phyloP scores from a whole-genome alignment of 2,113 vertebrate species.

The Chlorocebus sabaeus region DNA sequence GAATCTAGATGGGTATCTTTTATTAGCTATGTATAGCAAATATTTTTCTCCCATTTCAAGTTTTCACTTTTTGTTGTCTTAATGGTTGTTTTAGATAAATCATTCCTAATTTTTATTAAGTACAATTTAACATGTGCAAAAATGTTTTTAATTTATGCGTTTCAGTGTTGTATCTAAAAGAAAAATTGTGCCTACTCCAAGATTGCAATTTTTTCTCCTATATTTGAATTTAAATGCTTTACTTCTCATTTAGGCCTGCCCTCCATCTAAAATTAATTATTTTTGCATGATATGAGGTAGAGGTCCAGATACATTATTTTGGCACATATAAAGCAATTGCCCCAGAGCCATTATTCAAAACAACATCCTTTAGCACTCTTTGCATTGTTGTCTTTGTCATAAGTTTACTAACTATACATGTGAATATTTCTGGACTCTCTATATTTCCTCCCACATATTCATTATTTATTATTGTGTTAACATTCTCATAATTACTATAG shows the following conservation, averaged over 20 bases:
- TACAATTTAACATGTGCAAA: neutral
- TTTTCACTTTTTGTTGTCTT: neutral
- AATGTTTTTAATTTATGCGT: neutral
- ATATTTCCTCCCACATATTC: neutral
- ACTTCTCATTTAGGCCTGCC: neutral
- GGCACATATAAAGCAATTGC: neutral
- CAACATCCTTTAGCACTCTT: neutral
- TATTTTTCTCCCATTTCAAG: neutral
- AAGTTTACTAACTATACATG: neutral
- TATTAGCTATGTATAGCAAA: neutral
- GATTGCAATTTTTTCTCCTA: neutral
- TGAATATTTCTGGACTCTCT: neutral
- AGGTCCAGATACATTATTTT: neutral
- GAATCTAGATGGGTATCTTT: neutral
- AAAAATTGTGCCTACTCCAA: neutral
- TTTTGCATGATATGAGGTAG: neutral
- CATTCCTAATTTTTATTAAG: neutral
- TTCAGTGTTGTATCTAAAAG: neutral
- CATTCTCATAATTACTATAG: neutral
- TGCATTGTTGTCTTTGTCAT: neutral
- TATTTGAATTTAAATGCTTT: neutral
- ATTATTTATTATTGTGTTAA: neutral
- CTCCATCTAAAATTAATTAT: neutral
- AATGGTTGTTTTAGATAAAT: neutral
- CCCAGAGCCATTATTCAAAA: neutral